phyloP scores from a whole-genome alignment of 2,888 invertebrate genomes.

The Hirudinaria manillensis region DNA sequence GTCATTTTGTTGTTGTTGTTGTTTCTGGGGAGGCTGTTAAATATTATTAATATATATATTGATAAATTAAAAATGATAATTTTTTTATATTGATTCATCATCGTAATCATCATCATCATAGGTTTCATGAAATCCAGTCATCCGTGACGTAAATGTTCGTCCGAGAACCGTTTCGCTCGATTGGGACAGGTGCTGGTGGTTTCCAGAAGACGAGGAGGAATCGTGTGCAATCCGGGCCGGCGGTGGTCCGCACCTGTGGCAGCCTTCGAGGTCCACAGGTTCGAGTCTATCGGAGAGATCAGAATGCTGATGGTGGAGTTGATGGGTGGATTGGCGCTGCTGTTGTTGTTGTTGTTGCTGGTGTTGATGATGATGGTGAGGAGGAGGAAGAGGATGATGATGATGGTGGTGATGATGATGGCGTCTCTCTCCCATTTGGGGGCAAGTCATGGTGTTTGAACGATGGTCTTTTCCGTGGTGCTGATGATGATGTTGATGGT shows the following conservation, averaged over 20 bases:
- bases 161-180: background rate
- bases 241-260: background rate
- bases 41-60: too few relatives aligned
- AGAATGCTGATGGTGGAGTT: background rate
- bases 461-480: background rate
- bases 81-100: background rate
- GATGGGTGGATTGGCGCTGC: slow-evolving; percentile 1
- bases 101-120: too few relatives aligned
- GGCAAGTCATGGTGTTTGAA: too few relatives aligned
- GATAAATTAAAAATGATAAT: too few relatives aligned
- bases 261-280: background rate
- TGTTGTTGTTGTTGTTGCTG: slow-evolving; percentile 17
- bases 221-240: background rate
- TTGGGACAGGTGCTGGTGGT: background rate
- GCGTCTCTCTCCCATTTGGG: too few relatives aligned
- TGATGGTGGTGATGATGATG: too few relatives aligned
- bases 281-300: background rate
- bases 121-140: background rate
- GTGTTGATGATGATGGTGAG: too few relatives aligned
- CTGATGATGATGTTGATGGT: background rate
- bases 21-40: background rate
- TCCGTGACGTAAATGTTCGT: background rate
- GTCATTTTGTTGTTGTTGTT: slow-evolving; percentile 5
- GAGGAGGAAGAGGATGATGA: too few relatives aligned
- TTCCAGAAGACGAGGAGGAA: background rate